These are phyloP conservation scores for Diadophis punctatus DNA, from an alignment of 2,113 vertebrate species.

Conservation along the genomic window DNA sequence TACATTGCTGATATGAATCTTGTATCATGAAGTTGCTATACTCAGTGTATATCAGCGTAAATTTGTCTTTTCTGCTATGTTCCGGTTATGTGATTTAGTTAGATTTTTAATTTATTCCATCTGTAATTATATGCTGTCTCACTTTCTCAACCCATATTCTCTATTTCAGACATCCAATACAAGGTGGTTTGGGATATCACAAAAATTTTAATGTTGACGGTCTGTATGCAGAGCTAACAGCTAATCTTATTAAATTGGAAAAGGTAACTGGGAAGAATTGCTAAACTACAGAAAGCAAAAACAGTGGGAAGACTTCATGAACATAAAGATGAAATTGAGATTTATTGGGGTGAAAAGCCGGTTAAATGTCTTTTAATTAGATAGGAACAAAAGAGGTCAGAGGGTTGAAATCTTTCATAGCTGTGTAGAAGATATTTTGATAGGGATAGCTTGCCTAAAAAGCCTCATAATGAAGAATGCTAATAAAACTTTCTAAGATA, in stretches of 20 bases:
- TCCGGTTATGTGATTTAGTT: not conserved
- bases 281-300: not conserved
- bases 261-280: conserved; percentile 70
- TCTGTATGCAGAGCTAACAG: conserved; percentile 80
- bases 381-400: not conserved
- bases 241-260: conserved; percentile 87
- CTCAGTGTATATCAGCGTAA: not conserved
- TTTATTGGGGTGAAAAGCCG: not conserved
- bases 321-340: not conserved
- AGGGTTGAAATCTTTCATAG: not conserved
- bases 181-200: conserved; percentile 57
- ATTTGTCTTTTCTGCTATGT: not conserved
- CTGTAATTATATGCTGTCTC: not conserved
- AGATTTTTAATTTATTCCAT: not conserved
- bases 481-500: not conserved
- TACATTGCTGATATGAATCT: not conserved
- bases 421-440: not conserved
- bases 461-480: not conserved
- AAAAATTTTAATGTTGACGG: conserved; percentile 69
- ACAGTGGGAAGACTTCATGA: not conserved
- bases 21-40: not conserved
- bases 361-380: not conserved
- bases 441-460: not conserved
- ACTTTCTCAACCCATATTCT: not conserved
- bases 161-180: conserved; percentile 61